Percentiles rank a stretch among this genome's conserved stretches.
phyloP scores from a whole-genome alignment of 2,113 vertebrate genomes.

The Okapia johnstoni region DNA sequence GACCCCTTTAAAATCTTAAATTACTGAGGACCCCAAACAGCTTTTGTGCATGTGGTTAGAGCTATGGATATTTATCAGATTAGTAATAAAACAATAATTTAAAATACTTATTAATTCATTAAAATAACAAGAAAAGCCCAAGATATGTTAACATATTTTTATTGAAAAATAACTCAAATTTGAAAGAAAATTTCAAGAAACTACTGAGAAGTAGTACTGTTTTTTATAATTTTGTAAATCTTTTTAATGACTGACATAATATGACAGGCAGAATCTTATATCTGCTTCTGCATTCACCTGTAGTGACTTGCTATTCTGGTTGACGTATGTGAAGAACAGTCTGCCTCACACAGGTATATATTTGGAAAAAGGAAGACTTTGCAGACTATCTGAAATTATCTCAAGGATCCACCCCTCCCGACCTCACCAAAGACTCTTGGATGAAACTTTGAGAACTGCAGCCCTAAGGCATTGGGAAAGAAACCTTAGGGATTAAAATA shows the following conservation, averaged over 20 bases:
- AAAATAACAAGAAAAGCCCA: neutral
- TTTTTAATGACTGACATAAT: neutral
- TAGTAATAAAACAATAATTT: neutral
- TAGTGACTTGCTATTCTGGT: neutral
- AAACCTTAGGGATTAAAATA: neutral
- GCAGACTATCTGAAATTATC: neutral
- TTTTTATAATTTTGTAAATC: neutral
- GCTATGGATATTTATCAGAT: neutral
- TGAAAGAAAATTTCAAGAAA: neutral
- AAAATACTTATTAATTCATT: neutral
- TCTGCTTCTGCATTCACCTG: neutral
- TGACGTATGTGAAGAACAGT: neutral
- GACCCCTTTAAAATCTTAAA: neutral
- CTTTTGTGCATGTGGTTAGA: neutral
- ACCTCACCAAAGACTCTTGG: neutral
- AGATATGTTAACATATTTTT: neutral
- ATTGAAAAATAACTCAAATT: constrained; percentile 4
- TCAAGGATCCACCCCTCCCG: neutral
- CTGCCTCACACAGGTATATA: neutral
- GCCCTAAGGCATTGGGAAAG: neutral
- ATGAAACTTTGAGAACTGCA: neutral
- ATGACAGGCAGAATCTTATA: neutral
- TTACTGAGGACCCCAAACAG: neutral
- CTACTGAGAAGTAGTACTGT: neutral
- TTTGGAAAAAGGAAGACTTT: neutral